phyloP scores from a whole-genome alignment of 2,888 invertebrate species.

The Drosophila vallismaia region DNA sequence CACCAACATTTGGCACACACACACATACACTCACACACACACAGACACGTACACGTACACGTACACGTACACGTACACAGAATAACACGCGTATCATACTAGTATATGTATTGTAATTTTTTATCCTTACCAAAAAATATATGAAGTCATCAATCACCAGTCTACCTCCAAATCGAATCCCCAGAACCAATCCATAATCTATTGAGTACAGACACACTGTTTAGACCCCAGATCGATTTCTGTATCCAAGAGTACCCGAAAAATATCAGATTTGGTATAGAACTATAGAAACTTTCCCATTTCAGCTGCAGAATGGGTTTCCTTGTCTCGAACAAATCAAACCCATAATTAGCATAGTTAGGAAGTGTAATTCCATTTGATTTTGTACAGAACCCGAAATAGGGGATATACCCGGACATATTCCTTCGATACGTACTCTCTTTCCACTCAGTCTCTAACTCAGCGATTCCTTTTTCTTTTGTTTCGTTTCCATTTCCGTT shows the following conservation, averaged over 20 bases:
- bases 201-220: constrained; percentile 16
- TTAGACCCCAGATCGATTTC: not conserved
- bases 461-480: constrained; percentile 31
- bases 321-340: not conserved
- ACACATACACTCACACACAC: constrained; percentile 12
- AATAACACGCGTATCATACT: constrained; percentile 19
- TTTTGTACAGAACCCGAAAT: not conserved
- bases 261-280: not conserved
- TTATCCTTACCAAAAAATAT: constrained; percentile 26
- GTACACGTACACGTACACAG: constrained; percentile 5
- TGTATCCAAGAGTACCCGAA: not conserved
- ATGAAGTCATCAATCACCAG: constrained; percentile 10
- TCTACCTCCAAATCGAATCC: constrained; percentile 3
- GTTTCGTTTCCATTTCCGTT: constrained; percentile 29
- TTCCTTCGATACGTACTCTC: constrained; percentile 32
- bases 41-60: constrained; percentile 13
- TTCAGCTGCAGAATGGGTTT: not conserved
- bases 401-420: constrained; percentile 16
- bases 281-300: not conserved
- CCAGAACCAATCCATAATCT: constrained; percentile 7
- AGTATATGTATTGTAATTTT: constrained; percentile 11
- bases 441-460: constrained; percentile 25
- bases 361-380: not conserved
- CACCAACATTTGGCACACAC: constrained; percentile 23
- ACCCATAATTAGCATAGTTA: not conserved